These are phyloP conservation scores for Oxyruncus cristatus DNA, from an alignment of 2,113 vertebrate species.

Conservation along the genomic window DNA sequence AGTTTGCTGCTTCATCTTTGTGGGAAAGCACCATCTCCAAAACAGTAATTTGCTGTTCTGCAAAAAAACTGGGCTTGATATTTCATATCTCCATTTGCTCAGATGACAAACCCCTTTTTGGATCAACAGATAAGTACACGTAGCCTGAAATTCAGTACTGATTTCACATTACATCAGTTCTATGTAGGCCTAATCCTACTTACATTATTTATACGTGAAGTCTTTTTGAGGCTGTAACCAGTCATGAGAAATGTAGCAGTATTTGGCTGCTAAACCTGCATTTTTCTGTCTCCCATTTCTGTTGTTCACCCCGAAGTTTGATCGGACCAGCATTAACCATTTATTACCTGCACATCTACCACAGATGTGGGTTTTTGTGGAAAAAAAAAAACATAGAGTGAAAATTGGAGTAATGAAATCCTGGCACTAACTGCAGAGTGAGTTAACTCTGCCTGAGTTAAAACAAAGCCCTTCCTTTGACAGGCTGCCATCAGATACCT, in stretches of 20 bases:
- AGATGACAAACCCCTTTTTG: not conserved
- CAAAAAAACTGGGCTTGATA: not conserved
- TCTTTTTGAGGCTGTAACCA: not conserved
- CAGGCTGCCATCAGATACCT: conserved; percentile 68
- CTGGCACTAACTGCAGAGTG: conserved; percentile 34
- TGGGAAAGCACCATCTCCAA: not conserved
- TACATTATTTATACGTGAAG: not conserved
- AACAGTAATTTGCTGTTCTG: not conserved
- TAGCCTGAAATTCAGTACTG: not conserved
- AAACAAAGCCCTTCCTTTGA: conserved; percentile 54
- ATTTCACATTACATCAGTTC: not conserved
- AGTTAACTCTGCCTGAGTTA: conserved; percentile 33
- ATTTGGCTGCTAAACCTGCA: not conserved
- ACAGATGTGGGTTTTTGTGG: not conserved
- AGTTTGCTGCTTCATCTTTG: not conserved
- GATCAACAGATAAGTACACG: not conserved
- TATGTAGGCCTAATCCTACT: conserved; percentile 5
- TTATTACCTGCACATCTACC: not conserved
- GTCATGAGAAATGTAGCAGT: not conserved
- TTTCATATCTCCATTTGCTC: not conserved
- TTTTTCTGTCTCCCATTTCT: not conserved
- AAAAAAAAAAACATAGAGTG: not conserved
- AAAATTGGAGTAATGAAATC: conserved; percentile 21
- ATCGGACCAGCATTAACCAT: not conserved
- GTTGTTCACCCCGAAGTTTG: not conserved